Evolutionary conservation across 2,113 vertebrate species (phyloP), one percentile per base, ranked within the genome.

Genomic region (Picathartes gymnocephalus): DNA sequence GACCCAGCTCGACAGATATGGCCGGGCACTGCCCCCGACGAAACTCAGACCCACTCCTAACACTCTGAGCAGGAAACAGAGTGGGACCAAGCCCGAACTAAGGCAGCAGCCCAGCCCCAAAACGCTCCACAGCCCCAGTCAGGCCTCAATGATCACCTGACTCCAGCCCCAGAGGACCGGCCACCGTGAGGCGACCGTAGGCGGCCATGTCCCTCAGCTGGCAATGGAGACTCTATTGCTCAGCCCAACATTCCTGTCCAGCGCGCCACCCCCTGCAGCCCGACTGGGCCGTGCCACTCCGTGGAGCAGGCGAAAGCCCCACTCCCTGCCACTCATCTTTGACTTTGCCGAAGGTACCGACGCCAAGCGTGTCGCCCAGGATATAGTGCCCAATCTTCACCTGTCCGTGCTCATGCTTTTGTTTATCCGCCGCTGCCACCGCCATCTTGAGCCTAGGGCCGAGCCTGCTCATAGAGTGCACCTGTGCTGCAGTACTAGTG

Each of bases 331-430:
- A 81, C 98, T 92, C 97, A 99, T 99, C 99, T 98, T 99, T 99
- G 83, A 99, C 99, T 98, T 99, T 99, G 77, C 99, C 99, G 79
- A 99, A 99, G n/a, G 99, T 99, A 73, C 99, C 99, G 48, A 99
- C 99, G 54, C 99, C 99, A 16, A 99, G 98, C 23, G 99, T 99
- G 92, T 99, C 99, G 20, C 99, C 99, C 44, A 99, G 95, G 84
- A 99, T 99, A 86, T 99, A 99, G 93, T 99, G 99, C 81, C 99
- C 99, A 30, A 99, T 99, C 98, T 99, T 99, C 94, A 99, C 98
- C 96, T 99, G 98, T 91, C 99, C 98, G 97, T 99, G 98, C 97
- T 99, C 99, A 95, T 99, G 98, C 93, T 99, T 99, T 96, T 98
- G 98, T 98, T 99, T 99, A 94, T 99, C 99, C 97, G 98, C 98